These are phyloP conservation scores for Seira musarum DNA, from an alignment of 2,888 invertebrate species.

Conservation along the genomic window DNA sequence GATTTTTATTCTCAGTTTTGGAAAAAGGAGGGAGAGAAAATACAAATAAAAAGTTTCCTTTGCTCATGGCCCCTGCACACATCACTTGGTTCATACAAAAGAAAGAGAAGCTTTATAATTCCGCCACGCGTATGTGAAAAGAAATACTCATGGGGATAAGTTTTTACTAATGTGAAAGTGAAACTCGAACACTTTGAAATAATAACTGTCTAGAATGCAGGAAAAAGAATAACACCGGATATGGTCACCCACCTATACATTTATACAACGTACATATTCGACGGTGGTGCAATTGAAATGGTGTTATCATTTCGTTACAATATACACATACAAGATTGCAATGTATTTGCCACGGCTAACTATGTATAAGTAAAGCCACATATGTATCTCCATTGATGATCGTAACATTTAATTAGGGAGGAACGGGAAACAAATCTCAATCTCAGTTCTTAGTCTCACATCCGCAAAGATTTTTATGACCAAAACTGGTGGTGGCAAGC, in stretches of 20 bases:
- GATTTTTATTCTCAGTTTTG: too few relatives aligned
- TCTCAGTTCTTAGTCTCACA: conserved; percentile 38
- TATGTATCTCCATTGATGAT: conserved; percentile 44
- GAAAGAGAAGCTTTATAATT: conserved; percentile 25
- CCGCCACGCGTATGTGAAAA: conserved; percentile 37
- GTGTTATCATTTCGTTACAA: too few relatives aligned
- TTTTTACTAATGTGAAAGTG: neutral
- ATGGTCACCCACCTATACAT: neutral
- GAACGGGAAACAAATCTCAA: conserved; percentile 50
- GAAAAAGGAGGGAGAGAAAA: conserved; percentile 29
- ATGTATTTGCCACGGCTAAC: too few relatives aligned
- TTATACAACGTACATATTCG: too few relatives aligned
- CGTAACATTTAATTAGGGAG: conserved; percentile 50
- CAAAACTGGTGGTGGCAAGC: conserved; percentile 22
- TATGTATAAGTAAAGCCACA: conserved; percentile 3
- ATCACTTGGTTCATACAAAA: neutral
- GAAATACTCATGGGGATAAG: conserved; percentile 31
- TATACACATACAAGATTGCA: too few relatives aligned
- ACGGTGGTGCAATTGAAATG: too few relatives aligned
- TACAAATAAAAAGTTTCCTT: conserved; percentile 29
- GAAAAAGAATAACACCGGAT: neutral
- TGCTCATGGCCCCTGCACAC: too few relatives aligned
- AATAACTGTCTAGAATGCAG: neutral
- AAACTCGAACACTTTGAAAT: conserved; percentile 4
- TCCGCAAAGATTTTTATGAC: conserved; percentile 43